Conservation (phyloP, 1,140 invertebrate species). For the Drosophila setifemur region DNA sequence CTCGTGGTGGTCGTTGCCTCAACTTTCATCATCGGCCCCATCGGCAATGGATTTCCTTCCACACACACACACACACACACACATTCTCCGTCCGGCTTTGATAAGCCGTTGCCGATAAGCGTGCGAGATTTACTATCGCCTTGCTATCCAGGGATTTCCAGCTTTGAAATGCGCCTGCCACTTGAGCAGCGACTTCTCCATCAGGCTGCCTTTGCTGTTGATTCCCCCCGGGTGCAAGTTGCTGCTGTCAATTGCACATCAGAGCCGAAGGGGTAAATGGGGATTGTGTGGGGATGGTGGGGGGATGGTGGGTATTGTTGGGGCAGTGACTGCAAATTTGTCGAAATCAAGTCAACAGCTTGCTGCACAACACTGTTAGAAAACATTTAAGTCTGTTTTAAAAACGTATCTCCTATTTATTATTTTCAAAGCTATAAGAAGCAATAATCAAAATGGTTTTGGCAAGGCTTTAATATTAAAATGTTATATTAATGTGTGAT, state of each 20-base stretch:
- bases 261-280: constrained; percentile 38
- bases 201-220: constrained; percentile 27
- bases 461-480: too few species aligned
- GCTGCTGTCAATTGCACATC: constrained; percentile 68
- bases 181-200: constrained; percentile 46
- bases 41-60: constrained; percentile 23
- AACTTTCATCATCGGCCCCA: constrained; percentile 23
- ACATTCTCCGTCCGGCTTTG: constrained; percentile 31
- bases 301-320: background rate
- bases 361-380: background rate
- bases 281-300: background rate
- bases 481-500: too few species aligned
- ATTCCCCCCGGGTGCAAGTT: constrained; percentile 60
- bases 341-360: constrained; percentile 46
- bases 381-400: too few species aligned
- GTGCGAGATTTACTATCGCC: constrained; percentile 56
- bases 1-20: background rate
- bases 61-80: background rate
- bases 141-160: constrained; percentile 52
- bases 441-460: too few species aligned
- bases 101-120: constrained; percentile 68
- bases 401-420: too few species aligned
- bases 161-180: constrained; percentile 60
- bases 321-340: constrained; percentile 51
- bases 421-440: too few species aligned